Evolutionary conservation across 1,140 invertebrate genomes (phyloP), one percentile per base, ranked within the genome.

Genomic region (Cepaea nemoralis): DNA sequence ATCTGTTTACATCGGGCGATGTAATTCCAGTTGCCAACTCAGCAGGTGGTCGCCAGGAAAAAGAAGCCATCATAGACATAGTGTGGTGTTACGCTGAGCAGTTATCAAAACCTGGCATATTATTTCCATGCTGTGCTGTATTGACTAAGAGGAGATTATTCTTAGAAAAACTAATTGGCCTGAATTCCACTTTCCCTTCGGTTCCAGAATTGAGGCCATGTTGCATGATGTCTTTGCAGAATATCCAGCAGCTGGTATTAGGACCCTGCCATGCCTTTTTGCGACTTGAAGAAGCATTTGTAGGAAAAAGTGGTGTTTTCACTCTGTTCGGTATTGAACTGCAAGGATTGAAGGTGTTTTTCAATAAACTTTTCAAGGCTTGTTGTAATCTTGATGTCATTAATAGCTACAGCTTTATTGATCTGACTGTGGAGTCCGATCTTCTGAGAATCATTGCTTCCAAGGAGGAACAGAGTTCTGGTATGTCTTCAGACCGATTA

Each of bases 71-170:
- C 22, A 66, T 86, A 39, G 85, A 88, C 75, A 79, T 91, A 0
- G 73, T 91, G 35, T 91, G 90, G 90, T 90, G 89, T 81, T 79
- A 84, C 6, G 87, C 83, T 48, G 70, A 89, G n/a, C 87, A 88
- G 70, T 89, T 86, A 66, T 87, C 86, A 2, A 76, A 84, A 6
- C 85, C 83, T 19, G 80, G 81, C 40, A 45, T 66, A 8, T 24
- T 85, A 16, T 82, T 87, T 24, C 84, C 88, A 6, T 87, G 85
- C 75, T 91, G 90, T 85, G 88, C 83, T 22, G 88, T 87, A 24
- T 76, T 91, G 8, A 90, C 89, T 2, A 83, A 88, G 33, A 86
- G 86, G 59, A 86, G 87, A 59, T 73, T 91, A 22, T 90, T 90
- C 75, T 81, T 91, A 27, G 85, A 90, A 35, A 77, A 85, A 35